A percentile compares a stretch with the other conserved stretches of the same genome.
phyloP scores from a whole-genome alignment of 53 echinoderm and acorn worm genomes.

The Antedon mediterranea region DNA sequence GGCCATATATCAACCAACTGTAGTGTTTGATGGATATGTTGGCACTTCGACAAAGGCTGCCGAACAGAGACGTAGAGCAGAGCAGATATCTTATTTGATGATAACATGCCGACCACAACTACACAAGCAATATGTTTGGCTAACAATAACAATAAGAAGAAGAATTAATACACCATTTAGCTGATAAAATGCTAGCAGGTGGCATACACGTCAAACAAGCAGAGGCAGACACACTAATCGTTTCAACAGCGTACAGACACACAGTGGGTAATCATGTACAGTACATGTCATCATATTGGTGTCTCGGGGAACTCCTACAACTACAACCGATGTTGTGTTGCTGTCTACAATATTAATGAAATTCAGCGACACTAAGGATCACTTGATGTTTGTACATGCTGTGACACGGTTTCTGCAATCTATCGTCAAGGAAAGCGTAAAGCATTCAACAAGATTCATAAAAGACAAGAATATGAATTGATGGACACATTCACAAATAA shows the following conservation, averaged over 20 bases:
- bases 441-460: slow-evolving; percentile 25
- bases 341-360: slow-evolving; percentile 12
- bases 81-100: slow-evolving; percentile 19
- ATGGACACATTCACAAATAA: slow-evolving; percentile 15
- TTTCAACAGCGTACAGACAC: slow-evolving; percentile 29
- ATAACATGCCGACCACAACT: slow-evolving; percentile 15
- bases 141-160: slow-evolving; percentile 15
- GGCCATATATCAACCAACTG: slow-evolving; percentile 2
- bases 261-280: slow-evolving; percentile 32
- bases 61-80: slow-evolving; percentile 12
- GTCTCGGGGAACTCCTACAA: slow-evolving; percentile 14
- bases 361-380: slow-evolving; percentile 25
- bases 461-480: slow-evolving; percentile 10
- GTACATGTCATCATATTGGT: slow-evolving; percentile 26
- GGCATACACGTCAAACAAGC: slow-evolving; percentile 24
- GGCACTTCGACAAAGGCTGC: slow-evolving; percentile 16
- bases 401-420: slow-evolving; percentile 27
- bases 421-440: slow-evolving; percentile 24
- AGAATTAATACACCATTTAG: slow-evolving; percentile 3
- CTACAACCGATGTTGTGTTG: slow-evolving; percentile 23
- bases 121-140: slow-evolving; percentile 13
- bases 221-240: slow-evolving; percentile 21
- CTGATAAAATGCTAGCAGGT: slow-evolving; percentile 12
- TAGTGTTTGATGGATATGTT: slow-evolving; percentile 17
- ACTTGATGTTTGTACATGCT: slow-evolving; percentile 23